A percentile compares a stretch with the other conserved stretches of the same genome.
phyloP scores from a whole-genome alignment of 2,888 invertebrate genomes.

The Carabus problematicus region DNA sequence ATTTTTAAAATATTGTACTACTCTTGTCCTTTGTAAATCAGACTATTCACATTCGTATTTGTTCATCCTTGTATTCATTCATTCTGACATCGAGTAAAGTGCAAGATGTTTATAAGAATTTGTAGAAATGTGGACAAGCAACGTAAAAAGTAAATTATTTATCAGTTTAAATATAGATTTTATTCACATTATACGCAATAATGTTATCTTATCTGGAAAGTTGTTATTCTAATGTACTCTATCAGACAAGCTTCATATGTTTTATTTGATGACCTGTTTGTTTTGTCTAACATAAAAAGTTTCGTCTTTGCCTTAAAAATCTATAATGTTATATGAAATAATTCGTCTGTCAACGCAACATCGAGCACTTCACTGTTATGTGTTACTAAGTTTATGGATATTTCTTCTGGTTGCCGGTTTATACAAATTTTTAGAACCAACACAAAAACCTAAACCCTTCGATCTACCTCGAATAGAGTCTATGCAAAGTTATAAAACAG shows the following conservation, averaged over 20 bases:
- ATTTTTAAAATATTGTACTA: no score
- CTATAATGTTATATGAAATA: slow-evolving; percentile 62
- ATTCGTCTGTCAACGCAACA: slow-evolving; percentile 72
- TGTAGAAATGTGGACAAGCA: slow-evolving; percentile 30
- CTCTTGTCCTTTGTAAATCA: slow-evolving; percentile 14
- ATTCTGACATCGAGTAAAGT: not conserved
- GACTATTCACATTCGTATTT: not conserved
- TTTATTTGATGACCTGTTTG: slow-evolving; percentile 39
- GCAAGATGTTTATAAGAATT: slow-evolving; percentile 15
- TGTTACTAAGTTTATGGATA: slow-evolving; percentile 83
- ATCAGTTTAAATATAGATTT: slow-evolving; percentile 39
- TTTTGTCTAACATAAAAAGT: slow-evolving; percentile 25
- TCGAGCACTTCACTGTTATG: slow-evolving; percentile 81
- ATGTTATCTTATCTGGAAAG: slow-evolving; percentile 32
- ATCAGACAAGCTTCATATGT: slow-evolving; percentile 19
- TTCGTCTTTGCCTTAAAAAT: not conserved
- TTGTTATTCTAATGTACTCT: slow-evolving; percentile 35
- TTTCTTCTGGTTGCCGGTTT: slow-evolving; percentile 79
- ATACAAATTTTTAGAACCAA: slow-evolving; percentile 72
- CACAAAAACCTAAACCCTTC: slow-evolving; percentile 53
- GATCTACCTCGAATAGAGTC: slow-evolving; percentile 50
- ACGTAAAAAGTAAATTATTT: slow-evolving; percentile 20
- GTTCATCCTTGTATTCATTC: not conserved
- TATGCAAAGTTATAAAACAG: slow-evolving; percentile 64
- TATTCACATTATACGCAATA: slow-evolving; percentile 30